Evolutionary conservation across 2,888 invertebrate species (phyloP).

Genomic region (Idaea biselata): DNA sequence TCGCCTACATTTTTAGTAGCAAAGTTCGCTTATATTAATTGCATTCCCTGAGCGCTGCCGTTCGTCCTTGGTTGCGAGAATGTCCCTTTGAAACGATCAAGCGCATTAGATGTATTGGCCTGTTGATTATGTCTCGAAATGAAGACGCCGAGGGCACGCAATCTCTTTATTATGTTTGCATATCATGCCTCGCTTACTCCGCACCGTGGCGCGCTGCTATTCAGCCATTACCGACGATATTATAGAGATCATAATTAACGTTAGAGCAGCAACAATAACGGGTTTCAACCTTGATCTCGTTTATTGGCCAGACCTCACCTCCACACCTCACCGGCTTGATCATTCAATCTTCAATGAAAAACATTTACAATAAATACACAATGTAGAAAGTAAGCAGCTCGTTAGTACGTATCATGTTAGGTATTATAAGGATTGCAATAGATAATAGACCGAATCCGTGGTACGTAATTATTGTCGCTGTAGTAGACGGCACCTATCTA

Average conservation of each 20-base stretch:
- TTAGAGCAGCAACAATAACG: slow-evolving; percentile 59
- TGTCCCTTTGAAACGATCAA: slow-evolving; percentile 55
- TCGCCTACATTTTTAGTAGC: slow-evolving; percentile 39
- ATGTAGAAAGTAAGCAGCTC: slow-evolving; percentile 34
- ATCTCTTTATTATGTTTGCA: slow-evolving; percentile 14
- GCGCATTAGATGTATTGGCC: slow-evolving; percentile 20
- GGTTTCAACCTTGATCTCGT: slow-evolving; percentile 66
- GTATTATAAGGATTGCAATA: slow-evolving; percentile 25
- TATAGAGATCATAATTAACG: slow-evolving; percentile 58
- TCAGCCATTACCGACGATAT: slow-evolving; percentile 40
- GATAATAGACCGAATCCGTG: slow-evolving; percentile 21
- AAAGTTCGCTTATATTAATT: slow-evolving; percentile 45
- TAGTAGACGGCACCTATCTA: slow-evolving; percentile 21
- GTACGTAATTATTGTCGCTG: slow-evolving; percentile 34
- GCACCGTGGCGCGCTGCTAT: slow-evolving; percentile 21
- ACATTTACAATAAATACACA: slow-evolving; percentile 30
- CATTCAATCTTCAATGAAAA: slow-evolving; percentile 33
- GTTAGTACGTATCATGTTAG: slow-evolving; percentile 17
- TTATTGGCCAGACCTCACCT: slow-evolving; percentile 42
- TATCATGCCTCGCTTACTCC: slow-evolving; percentile 15
- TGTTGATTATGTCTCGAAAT: slow-evolving; percentile 13
- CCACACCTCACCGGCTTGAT: slow-evolving; percentile 51
- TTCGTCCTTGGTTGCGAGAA: slow-evolving; percentile 53
- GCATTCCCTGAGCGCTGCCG: slow-evolving; percentile 46
- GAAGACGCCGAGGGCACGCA: slow-evolving; percentile 18